Percentiles rank a stretch among this genome's conserved stretches.
Evolutionary conservation across 2,888 invertebrate species (phyloP).

Genomic region (Pyrrhosoma nymphula): DNA sequence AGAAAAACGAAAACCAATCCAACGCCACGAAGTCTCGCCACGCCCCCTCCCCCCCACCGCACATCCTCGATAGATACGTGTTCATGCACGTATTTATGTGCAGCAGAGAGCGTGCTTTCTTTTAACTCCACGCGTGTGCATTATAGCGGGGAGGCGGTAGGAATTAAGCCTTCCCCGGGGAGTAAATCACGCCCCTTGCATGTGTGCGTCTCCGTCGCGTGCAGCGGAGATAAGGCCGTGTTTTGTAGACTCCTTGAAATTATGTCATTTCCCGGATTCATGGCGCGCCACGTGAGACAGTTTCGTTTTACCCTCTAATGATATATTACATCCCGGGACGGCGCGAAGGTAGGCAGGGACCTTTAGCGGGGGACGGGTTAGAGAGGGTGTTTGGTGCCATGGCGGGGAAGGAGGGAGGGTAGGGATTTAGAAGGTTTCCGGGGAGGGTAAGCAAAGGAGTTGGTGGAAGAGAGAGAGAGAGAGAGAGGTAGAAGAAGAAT

Average conservation of each 20-base stretch:
- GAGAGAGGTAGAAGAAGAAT: not conserved
- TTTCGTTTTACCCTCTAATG: slow-evolving; percentile 60
- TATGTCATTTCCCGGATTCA: slow-evolving; percentile 62
- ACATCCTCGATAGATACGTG: not conserved
- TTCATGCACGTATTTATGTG: slow-evolving; percentile 5
- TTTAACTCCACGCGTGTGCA: slow-evolving; percentile 15
- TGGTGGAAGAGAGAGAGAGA: not conserved
- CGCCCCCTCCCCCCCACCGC: not conserved
- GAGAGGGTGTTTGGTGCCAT: not conserved
- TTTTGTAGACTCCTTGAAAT: slow-evolving; percentile 64
- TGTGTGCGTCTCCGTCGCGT: slow-evolving; percentile 47
- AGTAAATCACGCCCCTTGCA: slow-evolving; percentile 50
- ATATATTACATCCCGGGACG: slow-evolving; percentile 52
- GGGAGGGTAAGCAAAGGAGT: not conserved
- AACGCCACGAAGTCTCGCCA: not conserved
- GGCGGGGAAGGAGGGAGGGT: no score
- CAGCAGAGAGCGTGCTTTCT: not conserved
- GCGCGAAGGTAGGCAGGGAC: not conserved
- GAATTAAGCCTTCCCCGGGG: not conserved
- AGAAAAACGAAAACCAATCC: not conserved
- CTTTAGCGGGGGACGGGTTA: not conserved
- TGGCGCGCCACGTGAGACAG: slow-evolving; percentile 57
- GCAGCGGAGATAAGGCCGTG: slow-evolving; percentile 47
- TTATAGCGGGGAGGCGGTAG: not conserved
- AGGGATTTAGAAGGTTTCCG: not conserved